Conservation (phyloP, 1,140 invertebrate species). For the Brachionus koreanus region DNA sequence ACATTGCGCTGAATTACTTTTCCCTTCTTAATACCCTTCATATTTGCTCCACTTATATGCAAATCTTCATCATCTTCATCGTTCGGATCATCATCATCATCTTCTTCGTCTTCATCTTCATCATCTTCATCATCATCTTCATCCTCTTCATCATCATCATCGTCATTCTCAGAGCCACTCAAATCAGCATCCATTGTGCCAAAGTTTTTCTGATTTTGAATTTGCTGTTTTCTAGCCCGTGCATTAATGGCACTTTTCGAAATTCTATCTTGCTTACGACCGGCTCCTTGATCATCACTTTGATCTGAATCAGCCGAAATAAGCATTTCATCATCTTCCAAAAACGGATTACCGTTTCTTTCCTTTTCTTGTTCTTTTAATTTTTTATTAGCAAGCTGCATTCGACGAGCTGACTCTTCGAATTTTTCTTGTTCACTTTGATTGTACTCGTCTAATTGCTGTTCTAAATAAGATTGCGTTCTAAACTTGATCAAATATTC, state of each 20-base stretch:
- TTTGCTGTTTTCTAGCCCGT: background rate
- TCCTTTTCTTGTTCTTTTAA: conserved; percentile 42
- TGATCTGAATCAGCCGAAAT: conserved; percentile 36
- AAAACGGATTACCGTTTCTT: conserved; percentile 41
- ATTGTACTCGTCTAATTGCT: conserved; percentile 69
- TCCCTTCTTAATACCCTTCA: background rate
- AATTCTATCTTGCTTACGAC: background rate
- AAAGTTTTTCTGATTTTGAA: conserved; percentile 35
- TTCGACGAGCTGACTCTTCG: conserved; percentile 58
- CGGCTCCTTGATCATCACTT: conserved; percentile 1
- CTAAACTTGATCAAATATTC: conserved; percentile 81
- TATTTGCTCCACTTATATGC: background rate
- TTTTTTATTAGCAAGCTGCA: conserved; percentile 43
- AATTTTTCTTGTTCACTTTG: conserved; percentile 68
- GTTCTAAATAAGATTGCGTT: conserved; percentile 76
- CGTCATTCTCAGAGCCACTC: conserved; percentile 12
- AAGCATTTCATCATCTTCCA: conserved; percentile 43
- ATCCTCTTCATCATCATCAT: conserved; percentile 43
- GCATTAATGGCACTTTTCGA: conserved; percentile 12
- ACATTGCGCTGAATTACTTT: background rate
- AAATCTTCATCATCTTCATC: conserved; percentile 38
- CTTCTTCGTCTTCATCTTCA: conserved; percentile 41
- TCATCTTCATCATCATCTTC: conserved; percentile 44
- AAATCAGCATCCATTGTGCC: conserved; percentile 10
- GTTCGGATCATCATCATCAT: conserved; percentile 21